These are phyloP conservation scores for Trissolcus japonicus DNA, from an alignment of 2,888 invertebrate genomes.

Conservation along the genomic window DNA sequence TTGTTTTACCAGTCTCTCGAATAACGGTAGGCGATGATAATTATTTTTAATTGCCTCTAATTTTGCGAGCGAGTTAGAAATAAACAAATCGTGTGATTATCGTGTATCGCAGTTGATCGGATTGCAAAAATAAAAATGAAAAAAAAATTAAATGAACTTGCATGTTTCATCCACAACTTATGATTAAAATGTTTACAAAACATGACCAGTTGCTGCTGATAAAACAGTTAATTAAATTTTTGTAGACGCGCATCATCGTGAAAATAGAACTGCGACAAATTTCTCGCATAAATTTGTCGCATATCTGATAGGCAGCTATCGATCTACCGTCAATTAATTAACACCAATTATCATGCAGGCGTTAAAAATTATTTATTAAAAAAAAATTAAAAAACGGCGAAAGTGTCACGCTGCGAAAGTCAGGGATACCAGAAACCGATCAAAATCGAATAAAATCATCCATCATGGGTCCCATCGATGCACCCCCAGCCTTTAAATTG, in stretches of 20 bases:
- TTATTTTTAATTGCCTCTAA: too few species aligned
- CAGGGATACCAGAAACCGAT: neutral
- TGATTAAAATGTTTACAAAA: too few species aligned
- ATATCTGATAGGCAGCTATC: slow-evolving; percentile 22
- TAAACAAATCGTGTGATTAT: slow-evolving; percentile 8
- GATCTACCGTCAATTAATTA: slow-evolving; percentile 30
- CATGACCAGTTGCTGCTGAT: neutral
- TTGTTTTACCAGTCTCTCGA: too few species aligned
- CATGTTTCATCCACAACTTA: neutral
- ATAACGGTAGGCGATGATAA: too few species aligned
- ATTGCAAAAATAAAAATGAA: too few species aligned
- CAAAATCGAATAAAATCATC: neutral
- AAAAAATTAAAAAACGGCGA: slow-evolving; percentile 28
- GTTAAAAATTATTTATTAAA: slow-evolving; percentile 14
- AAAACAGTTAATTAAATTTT: slow-evolving; percentile 10
- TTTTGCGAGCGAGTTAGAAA: slow-evolving; percentile 19
- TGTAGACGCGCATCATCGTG: neutral
- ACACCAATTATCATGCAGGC: slow-evolving; percentile 24
- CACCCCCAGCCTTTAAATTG: neutral
- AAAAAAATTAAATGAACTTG: slow-evolving; percentile 2
- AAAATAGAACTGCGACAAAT: slow-evolving; percentile 11
- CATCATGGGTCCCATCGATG: neutral
- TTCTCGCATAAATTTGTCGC: slow-evolving; percentile 22
- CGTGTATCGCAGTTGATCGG: too few species aligned
- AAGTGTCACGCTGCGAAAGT: slow-evolving; percentile 29